Conservation (phyloP, 2,797 vertebrate genomes). For the Muscicapa comitata region DNA sequence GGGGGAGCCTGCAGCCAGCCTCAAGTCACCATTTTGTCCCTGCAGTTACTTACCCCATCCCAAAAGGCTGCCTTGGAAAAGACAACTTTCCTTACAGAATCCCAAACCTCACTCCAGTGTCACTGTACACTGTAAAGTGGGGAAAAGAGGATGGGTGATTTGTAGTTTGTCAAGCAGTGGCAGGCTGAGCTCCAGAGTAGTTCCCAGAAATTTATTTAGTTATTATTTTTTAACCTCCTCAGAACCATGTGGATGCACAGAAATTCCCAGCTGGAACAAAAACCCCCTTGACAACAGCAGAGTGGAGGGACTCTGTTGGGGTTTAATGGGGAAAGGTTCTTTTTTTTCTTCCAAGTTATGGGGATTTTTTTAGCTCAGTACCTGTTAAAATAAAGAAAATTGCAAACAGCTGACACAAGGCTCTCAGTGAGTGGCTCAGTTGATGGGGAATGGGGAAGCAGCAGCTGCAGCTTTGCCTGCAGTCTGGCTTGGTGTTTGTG, state of each 20-base stretch:
- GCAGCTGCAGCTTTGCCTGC: background rate
- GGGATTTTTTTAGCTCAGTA: background rate
- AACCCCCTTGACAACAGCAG: background rate
- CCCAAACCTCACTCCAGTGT: background rate
- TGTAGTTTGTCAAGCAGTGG: background rate
- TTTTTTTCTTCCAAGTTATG: background rate
- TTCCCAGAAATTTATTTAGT: background rate
- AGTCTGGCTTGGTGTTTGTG: too few species aligned
- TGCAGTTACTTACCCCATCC: background rate
- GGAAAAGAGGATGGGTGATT: background rate
- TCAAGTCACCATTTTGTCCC: background rate
- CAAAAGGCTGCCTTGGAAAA: background rate
- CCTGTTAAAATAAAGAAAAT: background rate
- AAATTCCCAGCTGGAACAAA: background rate
- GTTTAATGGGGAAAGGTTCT: background rate
- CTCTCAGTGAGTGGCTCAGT: background rate
- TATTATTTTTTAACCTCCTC: background rate
- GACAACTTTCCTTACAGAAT: background rate
- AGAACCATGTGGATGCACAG: background rate
- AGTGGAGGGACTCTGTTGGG: accelerated
- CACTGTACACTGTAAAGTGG: accelerated
- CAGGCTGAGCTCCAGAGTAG: background rate
- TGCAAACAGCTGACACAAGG: background rate
- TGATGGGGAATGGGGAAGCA: background rate
- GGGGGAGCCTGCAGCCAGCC: too few species aligned